Conservation (phyloP, 1,140 invertebrate genomes). For the Psix sp. region DNA sequence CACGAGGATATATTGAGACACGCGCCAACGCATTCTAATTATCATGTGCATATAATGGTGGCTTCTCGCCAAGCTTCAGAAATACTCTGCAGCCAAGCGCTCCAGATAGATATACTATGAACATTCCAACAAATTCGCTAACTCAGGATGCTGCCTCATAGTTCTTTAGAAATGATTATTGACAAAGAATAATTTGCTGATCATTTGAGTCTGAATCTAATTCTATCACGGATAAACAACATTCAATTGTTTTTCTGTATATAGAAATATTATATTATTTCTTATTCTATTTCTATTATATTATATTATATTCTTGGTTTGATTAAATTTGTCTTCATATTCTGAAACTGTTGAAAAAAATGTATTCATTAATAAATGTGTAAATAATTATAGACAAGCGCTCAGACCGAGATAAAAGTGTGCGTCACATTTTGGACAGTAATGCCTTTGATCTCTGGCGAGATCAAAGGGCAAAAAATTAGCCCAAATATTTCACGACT, state of each 20-base stretch:
- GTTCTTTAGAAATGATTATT: slow-evolving; percentile 48
- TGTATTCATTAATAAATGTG: slow-evolving; percentile 75
- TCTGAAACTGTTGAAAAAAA: too few relatives aligned
- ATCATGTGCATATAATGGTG: slow-evolving; percentile 78
- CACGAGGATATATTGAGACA: slow-evolving; percentile 76
- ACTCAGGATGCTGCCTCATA: slow-evolving; percentile 50
- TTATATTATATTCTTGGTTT: too few relatives aligned
- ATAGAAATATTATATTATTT: too few relatives aligned
- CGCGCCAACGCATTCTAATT: slow-evolving; percentile 78
- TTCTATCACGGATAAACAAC: background rate
- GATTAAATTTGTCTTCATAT: too few relatives aligned
- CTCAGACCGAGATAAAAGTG: slow-evolving; percentile 73
- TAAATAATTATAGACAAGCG: slow-evolving; percentile 77
- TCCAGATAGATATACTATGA: slow-evolving; percentile 71
- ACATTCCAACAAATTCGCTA: slow-evolving; percentile 57
- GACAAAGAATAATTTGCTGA: slow-evolving; percentile 21
- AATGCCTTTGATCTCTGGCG: slow-evolving; percentile 73
- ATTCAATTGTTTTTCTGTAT: background rate
- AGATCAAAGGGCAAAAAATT: slow-evolving; percentile 58
- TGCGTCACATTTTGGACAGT: slow-evolving; percentile 74
- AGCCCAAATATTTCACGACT: slow-evolving; percentile 16
- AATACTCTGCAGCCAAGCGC: slow-evolving; percentile 72
- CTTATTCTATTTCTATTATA: too few relatives aligned
- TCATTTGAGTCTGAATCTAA: slow-evolving; percentile 16
- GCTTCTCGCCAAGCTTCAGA: slow-evolving; percentile 75